A percentile compares a stretch with the other conserved stretches of the same genome.
Evolutionary conservation across 2,888 invertebrate species (phyloP).

Genomic region (Acronicta leporina): DNA sequence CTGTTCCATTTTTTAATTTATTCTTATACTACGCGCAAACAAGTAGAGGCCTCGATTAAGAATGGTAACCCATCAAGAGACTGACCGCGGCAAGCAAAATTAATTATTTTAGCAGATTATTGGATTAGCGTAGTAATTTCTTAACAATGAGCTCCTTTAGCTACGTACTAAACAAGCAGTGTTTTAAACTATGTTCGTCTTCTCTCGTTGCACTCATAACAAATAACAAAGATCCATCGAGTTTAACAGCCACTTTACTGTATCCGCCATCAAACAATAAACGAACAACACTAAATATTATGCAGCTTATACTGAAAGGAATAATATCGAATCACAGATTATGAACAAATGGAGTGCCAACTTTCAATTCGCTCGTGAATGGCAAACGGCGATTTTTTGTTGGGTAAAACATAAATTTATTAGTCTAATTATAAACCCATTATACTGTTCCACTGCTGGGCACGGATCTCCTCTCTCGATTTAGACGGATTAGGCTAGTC

Average conservation of each 20-base stretch:
- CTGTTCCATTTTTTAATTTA: too few relatives aligned
- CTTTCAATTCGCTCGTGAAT: background rate
- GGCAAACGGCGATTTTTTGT: background rate
- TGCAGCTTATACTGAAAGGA: constrained; percentile 24
- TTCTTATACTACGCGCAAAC: too few relatives aligned
- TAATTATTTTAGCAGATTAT: too few relatives aligned
- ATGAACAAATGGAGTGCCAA: constrained; percentile 21
- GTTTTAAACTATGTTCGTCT: background rate
- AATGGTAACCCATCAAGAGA: too few relatives aligned
- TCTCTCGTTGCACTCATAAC: background rate
- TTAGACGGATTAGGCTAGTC: too few relatives aligned
- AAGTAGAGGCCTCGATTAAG: too few relatives aligned
- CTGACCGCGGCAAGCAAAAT: too few relatives aligned
- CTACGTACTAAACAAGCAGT: background rate
- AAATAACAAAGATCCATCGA: background rate
- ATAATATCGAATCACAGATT: constrained; percentile 12
- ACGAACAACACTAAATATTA: constrained; percentile 31
- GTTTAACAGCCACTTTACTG: constrained; percentile 16
- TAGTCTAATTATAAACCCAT: too few relatives aligned
- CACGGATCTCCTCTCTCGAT: too few relatives aligned
- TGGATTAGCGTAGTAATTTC: too few relatives aligned
- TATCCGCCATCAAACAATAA: constrained; percentile 24
- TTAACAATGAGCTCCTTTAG: too few relatives aligned
- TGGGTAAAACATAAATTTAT: background rate
- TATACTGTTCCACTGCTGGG: too few relatives aligned